Evolutionary conservation across 1,140 invertebrate species (phyloP), one percentile per base, ranked within the genome.

Genomic region (Frieseomelitta varia): DNA sequence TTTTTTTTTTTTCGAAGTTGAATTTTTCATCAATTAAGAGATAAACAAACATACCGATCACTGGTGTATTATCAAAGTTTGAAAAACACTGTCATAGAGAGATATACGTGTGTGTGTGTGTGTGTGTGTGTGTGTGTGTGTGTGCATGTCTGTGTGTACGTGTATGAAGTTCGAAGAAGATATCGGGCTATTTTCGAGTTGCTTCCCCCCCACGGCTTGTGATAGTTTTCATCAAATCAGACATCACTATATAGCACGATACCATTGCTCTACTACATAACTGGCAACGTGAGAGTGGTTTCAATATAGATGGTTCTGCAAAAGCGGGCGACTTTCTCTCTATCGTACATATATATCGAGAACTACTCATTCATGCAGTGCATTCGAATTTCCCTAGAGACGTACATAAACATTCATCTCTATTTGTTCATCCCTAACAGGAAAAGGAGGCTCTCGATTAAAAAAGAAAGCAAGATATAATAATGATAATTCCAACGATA

Each of bases 201-300:
- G 81, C 39, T 79, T 71, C n/a, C 55, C 39, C 39, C 51, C 72
- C 58, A 77, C 65, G 76, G 21, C 10, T 63, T 73, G 47, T 58
- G 56, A 34, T 19, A 61, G 34, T 85, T 76, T 79, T 85, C 82
- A 72, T 84, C 75, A 69, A 75, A 65, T 88, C 63, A 75, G 78
- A 88, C 87, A 88, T 81, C 74, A 88, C 83, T 88, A 85, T 79
- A 88, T 77, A 88, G 74, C 86, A 85, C 78, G 86, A 78, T 75
- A 88, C 72, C 63, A 85, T 88, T 88, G 87, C 86, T 88, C 86
- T 88, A 88, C 86, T 88, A 88, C 83, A 71, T 81, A 81, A 88
- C 87, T 88, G 87, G 86, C 86, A 88, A 77, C 78, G 83, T 88
- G 84, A 85, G 61, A 67, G 82, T 79, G 56, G 51, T 87, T 72